These are phyloP conservation scores for Cryptotermes secundus DNA, from an alignment of 1,140 invertebrate species.

Conservation along the genomic window DNA sequence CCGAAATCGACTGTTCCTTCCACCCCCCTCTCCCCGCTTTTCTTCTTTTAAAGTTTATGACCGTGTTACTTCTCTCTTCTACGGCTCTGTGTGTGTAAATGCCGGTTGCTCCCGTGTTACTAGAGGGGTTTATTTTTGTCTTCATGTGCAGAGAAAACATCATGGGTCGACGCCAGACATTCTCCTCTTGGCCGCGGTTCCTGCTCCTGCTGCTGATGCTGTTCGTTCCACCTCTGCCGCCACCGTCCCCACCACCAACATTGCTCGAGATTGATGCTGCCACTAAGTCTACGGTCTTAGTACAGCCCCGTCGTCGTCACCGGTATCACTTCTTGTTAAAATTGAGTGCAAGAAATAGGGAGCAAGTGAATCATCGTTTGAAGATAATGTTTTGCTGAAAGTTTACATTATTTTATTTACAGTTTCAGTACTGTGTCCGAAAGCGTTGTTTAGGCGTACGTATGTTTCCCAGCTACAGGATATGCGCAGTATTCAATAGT, in stretches of 20 bases:
- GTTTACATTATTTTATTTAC: not conserved
- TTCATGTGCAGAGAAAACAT: constrained; percentile 10
- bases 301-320: not conserved
- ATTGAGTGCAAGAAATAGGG: not conserved
- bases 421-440: not conserved
- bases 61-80: not conserved
- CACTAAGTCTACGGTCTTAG: not conserved
- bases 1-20: constrained; percentile 14
- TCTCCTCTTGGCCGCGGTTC: not conserved
- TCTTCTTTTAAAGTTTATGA: not conserved
- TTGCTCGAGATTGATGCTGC: not conserved
- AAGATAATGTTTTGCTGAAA: not conserved
- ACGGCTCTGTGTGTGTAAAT: not conserved
- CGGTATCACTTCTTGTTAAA: not conserved
- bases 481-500: not conserved
- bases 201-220: not conserved
- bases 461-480: not conserved
- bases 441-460: not conserved
- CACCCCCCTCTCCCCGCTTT: not conserved
- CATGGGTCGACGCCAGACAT: constrained; percentile 16
- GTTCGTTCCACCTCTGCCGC: not conserved
- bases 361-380: not conserved
- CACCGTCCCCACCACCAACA: not conserved
- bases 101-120: constrained; percentile 1
- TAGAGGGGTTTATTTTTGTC: constrained; percentile 12